Percentiles rank a stretch among this genome's conserved stretches.
Conservation (phyloP, 2,888 invertebrate genomes). For the Sesamia inferens region DNA sequence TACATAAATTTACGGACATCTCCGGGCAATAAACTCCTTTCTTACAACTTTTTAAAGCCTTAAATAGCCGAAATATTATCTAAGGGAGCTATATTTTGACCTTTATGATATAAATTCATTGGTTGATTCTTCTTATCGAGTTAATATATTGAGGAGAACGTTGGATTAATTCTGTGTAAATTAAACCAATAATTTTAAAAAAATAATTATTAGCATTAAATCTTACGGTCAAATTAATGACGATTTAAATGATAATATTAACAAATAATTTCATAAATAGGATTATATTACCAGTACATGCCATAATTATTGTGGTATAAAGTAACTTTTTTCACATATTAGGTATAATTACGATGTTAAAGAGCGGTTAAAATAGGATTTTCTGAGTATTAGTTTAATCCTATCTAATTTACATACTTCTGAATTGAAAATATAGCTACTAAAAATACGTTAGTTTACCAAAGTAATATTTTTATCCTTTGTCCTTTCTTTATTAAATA, state of each 20-base stretch:
- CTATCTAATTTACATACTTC: too few species aligned
- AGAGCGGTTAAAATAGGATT: background rate
- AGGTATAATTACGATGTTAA: background rate
- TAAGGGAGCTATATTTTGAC: conserved; percentile 49
- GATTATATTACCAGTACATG: background rate
- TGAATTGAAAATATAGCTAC: too few species aligned
- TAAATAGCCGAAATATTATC: conserved; percentile 56
- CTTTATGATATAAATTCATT: conserved; percentile 56
- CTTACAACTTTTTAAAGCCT: conserved; percentile 53
- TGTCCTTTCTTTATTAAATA: too few species aligned
- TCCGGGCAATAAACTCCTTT: conserved; percentile 63
- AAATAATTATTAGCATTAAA: too few species aligned
- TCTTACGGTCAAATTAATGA: conserved; percentile 23
- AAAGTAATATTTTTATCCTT: too few species aligned
- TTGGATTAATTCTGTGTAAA: conserved; percentile 42
- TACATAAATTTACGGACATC: conserved; percentile 60
- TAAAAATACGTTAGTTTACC: too few species aligned
- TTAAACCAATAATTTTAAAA: conserved; percentile 13
- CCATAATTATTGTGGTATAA: background rate
- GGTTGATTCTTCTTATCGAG: conserved; percentile 53
- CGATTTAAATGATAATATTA: background rate
- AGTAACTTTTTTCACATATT: background rate
- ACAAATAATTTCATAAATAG: background rate
- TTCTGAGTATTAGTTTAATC: too few species aligned
- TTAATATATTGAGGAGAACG: conserved; percentile 30